Evolutionary conservation across 2,888 invertebrate species (phyloP).

Genomic region (Gonocerus acuteangulatus): DNA sequence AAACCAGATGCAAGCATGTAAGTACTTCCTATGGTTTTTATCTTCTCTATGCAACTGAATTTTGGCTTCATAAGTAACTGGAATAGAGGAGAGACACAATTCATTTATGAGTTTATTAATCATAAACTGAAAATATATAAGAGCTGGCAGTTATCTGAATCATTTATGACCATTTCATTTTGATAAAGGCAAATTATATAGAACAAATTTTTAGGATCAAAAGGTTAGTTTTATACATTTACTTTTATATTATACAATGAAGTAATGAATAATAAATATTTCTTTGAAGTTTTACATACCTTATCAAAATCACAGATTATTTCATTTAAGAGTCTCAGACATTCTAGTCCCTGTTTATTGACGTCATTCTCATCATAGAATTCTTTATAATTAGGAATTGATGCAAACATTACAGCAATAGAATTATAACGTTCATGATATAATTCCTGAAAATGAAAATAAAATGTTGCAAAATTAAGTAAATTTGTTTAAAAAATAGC

Average conservation of each 20-base stretch:
- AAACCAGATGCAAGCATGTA: slow-evolving; percentile 97
- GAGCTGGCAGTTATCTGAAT: too few relatives aligned
- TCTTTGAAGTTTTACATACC: slow-evolving; percentile 53
- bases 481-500: background rate
- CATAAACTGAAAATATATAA: too few relatives aligned
- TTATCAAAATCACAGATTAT: slow-evolving; percentile 98
- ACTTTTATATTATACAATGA: too few relatives aligned
- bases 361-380: slow-evolving; percentile 96
- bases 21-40: slow-evolving; percentile 95
- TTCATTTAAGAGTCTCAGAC: slow-evolving; percentile 86
- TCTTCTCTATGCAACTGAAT: slow-evolving; percentile 93
- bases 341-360: slow-evolving; percentile 91
- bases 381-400: slow-evolving; percentile 95
- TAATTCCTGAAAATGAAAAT: slow-evolving; percentile 59
- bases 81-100: too few relatives aligned
- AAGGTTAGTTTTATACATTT: too few relatives aligned
- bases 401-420: slow-evolving; percentile 96
- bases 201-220: too few relatives aligned
- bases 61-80: slow-evolving; percentile 86
- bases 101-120: too few relatives aligned
- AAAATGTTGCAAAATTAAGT: background rate
- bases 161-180: too few relatives aligned
- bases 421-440: slow-evolving; percentile 91
- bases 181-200: too few relatives aligned
- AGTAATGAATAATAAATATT: too few relatives aligned